Conservation (phyloP, 2,113 vertebrate species). For the Trichomycterus rosablanca region DNA sequence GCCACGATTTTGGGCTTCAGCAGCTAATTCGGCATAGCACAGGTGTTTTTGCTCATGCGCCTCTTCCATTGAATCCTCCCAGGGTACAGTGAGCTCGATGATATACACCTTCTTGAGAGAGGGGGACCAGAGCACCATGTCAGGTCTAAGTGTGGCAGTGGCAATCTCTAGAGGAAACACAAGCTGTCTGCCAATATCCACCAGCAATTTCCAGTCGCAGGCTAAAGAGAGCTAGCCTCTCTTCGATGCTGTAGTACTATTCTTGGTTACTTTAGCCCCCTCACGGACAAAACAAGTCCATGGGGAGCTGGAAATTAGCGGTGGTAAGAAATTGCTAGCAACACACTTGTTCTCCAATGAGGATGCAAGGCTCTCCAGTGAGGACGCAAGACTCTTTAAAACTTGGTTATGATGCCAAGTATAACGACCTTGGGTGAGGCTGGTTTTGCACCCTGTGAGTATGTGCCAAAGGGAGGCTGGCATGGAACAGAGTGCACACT, state of each 20-base stretch:
- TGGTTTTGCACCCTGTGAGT: conserved; percentile 7
- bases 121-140: neutral
- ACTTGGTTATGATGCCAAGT: conserved; percentile 18
- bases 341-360: neutral
- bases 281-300: neutral
- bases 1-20: neutral
- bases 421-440: conserved; percentile 9
- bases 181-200: neutral
- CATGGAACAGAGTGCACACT: neutral
- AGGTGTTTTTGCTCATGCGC: too few species aligned
- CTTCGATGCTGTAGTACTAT: neutral
- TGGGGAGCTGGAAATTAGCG: neutral
- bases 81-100: neutral
- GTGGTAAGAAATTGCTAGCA: neutral
- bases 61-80: too few species aligned
- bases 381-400: neutral
- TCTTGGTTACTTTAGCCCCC: neutral
- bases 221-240: neutral
- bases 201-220: conserved; percentile 8
- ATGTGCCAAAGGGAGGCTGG: conserved; percentile 12
- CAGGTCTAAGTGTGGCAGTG: neutral
- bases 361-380: neutral
- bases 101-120: neutral
- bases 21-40: too few species aligned
- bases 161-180: neutral